Evolutionary conservation across 1,140 invertebrate genomes (phyloP), one percentile per base, ranked within the genome.

Genomic region (Drosophila fuyamai): DNA sequence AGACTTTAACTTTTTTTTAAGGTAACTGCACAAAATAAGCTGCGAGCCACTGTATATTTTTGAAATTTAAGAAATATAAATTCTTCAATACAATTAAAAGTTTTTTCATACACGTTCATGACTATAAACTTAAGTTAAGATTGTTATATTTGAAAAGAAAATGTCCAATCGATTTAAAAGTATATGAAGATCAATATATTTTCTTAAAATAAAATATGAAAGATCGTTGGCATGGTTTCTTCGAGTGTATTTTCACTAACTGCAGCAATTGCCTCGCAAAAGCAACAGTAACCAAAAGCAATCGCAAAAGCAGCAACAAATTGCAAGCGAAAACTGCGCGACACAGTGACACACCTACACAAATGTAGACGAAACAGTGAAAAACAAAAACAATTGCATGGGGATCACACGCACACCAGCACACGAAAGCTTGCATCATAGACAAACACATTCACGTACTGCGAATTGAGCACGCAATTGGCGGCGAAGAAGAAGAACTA

Each of bases 391-490:
- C 38, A 85, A 72, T 47, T 56, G 65, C 50, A 62, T 9, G 13
- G 43, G n/a, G 35, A n/a, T 3, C 18, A 9, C 14, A 47, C 65
- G 14, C 14, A 70, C 8, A 57, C 41, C 9, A 6, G 0, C 27
- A 43, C 35, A 36, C 29, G 59, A 81, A 81, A 80, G 78, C 50
- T 75, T 76, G 78, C 76, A 84, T 89, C 67, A 60, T 70, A 79
- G 46, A 72, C 54, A 55, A 48, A 81, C 74, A 67, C 41, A 71
- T 50, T 14, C 18, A 57, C 29, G 35, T 12, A 50, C 46, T 68
- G 13, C 16, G 56, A 82, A 84, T 77, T 86, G 79, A 79, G 83
- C 83, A 86, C 84, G 84, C 76, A 85, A 85, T 85, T 78, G 76
- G 60, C 71, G 71, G 72, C 56, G 55, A 62, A 62, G 50, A 51